Evolutionary conservation across 2,113 vertebrate genomes (phyloP).

Genomic region (Limnothrissa miodon): DNA sequence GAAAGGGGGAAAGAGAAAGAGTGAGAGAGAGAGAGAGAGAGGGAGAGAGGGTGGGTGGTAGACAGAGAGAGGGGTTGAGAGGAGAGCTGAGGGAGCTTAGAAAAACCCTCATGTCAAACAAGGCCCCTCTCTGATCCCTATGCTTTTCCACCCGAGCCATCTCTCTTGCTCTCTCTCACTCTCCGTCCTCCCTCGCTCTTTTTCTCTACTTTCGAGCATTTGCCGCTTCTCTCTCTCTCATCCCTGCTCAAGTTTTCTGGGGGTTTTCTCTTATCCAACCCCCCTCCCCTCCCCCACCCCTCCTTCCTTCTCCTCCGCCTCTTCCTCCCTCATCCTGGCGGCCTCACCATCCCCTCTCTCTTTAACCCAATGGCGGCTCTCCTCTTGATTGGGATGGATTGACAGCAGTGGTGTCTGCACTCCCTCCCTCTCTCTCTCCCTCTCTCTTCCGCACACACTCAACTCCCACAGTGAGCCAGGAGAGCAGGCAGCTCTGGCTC

Average conservation of each 20-base stretch:
- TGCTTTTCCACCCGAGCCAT: conserved; percentile 30
- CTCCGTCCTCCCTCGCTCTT: background rate
- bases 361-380: conserved; percentile 20
- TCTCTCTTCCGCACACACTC: too few species aligned
- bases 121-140: conserved; percentile 48
- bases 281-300: background rate
- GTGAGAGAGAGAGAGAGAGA: conserved; percentile 8
- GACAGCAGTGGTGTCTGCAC: background rate
- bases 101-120: conserved; percentile 47
- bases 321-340: conserved; percentile 19
- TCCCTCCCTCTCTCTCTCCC: background rate
- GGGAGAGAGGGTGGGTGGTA: conserved; percentile 13
- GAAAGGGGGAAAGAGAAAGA: background rate
- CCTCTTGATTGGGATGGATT: background rate
- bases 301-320: conserved; percentile 4
- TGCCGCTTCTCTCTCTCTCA: conserved; percentile 9
- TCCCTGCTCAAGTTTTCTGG: background rate
- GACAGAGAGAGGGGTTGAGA: conserved; percentile 23
- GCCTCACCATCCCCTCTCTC: background rate
- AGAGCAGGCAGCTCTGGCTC: background rate
- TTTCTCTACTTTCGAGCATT: background rate
- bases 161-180: conserved; percentile 13
- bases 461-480: background rate
- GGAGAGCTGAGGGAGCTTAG: conserved; percentile 31
- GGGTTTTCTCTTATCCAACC: background rate